Base-by-base conservation (phyloP, 1,140 invertebrate species). In the Cydia amplana region DNA sequence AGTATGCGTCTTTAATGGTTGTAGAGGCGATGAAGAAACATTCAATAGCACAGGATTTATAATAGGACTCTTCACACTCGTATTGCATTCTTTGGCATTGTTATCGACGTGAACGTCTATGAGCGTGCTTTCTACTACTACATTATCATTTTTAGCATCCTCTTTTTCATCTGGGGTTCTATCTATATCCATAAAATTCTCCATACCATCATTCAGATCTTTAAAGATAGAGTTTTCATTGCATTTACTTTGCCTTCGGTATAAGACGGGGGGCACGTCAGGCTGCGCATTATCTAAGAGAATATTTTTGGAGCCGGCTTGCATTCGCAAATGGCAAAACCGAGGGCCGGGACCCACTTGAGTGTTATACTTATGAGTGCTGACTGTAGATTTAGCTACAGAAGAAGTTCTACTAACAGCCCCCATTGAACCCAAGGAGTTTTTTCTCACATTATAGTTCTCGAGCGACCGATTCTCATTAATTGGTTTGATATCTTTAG, bases 291-390 rank as follows among this genome's bases (percentile, higher is more conserved):
- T 97, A 86, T 97, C 96, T 10, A 97, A 85, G 1, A 97, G 87
- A 80, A 97, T 96, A 85, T 97, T 97, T 82, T 95, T 96, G 6
- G 96, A 96, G 0, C 95, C 96, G 1, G 94, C 94, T 79, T 96
- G 96, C 74, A 97, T 93, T 32, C 95, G 92, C 78, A 96, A 93
- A 9, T 96, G 95, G 82, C 96, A 96, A 78, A 95, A 95, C 75
- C 96, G 93, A 0, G 96, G 95, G 9, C 95, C 95, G 9, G 92
- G 92, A 32, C 92, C 93, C 0, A 93, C 91, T 81, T 91, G 91
- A 63, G 88, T 91, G 55, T 91, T 93, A 32, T 88, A 93, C 74
- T 90, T 93, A 67, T 93, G 90, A 23, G 90, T 92, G 70, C 90
- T 93, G 14, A 91, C 87, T 23, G 91, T 93, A 16, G 91, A 93